Evolutionary conservation across 1,140 invertebrate species (phyloP), one percentile per base, ranked within the genome.

Genomic region (Diabrotica virgifera): DNA sequence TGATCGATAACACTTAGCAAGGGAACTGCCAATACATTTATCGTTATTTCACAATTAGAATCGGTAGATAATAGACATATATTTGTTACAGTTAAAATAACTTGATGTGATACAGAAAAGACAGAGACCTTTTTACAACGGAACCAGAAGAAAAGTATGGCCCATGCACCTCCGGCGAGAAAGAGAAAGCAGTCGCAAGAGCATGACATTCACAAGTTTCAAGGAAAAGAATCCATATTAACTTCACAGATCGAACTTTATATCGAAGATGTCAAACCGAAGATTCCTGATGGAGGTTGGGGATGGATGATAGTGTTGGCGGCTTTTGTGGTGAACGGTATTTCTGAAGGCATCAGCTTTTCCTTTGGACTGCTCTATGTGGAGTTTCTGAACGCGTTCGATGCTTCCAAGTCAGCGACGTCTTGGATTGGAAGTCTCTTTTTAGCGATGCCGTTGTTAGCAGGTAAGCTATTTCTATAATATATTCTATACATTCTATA

Each of bases 311-410:
- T 97, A 0, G 93, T 96, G 0, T 76, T 89, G 5, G 87, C 93
- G 0, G 92, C 93, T 0, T 85, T 97, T 60, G 74, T 95, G 50
- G 89, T 95, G 52, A 94, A 93, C 38, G 86, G 96, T 78, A 91
- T 97, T n/a, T 92, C 94, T 11, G 95, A 97, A 77, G 95, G 95
- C 0, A 88, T 97, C 6, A 93, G 92, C 14, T 96, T 96, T 75
- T 95, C 94, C 0, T 97, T 97, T 76, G 95, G 95, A 0, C 79
- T 97, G 0, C 85, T 97, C 12, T 94, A 93, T 72, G 89, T 91
- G 0, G 89, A 96, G 72, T 91, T 98, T 73, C 80, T 94, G n/a
- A 82, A 89, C 5, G 88, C 95, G 72, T 97, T 96, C 76, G 82
- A 85, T 5, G 89, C 89, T 37, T 88, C 86, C 35, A 92, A 93